Percentiles rank a stretch among this genome's conserved stretches.
phyloP scores from a whole-genome alignment of 1,140 invertebrate species.

The Psix sp. region DNA sequence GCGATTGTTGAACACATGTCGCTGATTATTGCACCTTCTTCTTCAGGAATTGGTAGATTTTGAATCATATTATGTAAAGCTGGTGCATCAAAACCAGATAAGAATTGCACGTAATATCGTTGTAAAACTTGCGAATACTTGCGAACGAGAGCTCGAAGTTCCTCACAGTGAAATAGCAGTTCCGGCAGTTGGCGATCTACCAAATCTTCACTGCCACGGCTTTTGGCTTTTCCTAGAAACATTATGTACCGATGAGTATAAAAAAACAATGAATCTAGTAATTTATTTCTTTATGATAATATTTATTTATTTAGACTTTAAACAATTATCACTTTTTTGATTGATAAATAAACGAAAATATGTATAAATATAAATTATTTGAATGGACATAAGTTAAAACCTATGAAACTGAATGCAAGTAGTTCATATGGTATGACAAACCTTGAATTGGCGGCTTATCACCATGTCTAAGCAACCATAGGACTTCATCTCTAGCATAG shows the following conservation, averaged over 20 bases:
- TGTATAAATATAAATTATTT: background rate
- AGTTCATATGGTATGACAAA: constrained; percentile 9
- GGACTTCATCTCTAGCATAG: constrained; percentile 96
- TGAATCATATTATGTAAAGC: constrained; percentile 94
- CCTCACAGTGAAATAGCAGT: constrained; percentile 98
- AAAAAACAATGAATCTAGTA: no score
- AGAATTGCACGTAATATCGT: constrained; percentile 97
- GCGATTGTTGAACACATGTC: constrained; percentile 94
- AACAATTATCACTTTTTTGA: no score
- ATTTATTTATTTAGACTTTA: no score
- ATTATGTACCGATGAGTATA: background rate
- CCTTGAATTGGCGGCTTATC: constrained; percentile 92
- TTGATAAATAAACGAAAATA: no score
- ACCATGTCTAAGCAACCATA: constrained; percentile 97
- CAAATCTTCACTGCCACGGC: constrained; percentile 91
- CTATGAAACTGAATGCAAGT: background rate
- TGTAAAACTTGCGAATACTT: constrained; percentile 99
- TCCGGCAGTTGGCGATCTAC: constrained; percentile 97
- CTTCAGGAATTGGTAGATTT: constrained; percentile 90
- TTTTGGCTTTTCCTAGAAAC: constrained; percentile 83
- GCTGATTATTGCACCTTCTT: constrained; percentile 95
- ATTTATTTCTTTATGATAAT: no score
- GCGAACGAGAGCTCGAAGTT: constrained; percentile 92
- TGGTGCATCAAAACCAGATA: constrained; percentile 96
- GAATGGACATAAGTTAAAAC: no score